Conservation (phyloP, 2,888 invertebrate species). For the Erebia epiphron region DNA sequence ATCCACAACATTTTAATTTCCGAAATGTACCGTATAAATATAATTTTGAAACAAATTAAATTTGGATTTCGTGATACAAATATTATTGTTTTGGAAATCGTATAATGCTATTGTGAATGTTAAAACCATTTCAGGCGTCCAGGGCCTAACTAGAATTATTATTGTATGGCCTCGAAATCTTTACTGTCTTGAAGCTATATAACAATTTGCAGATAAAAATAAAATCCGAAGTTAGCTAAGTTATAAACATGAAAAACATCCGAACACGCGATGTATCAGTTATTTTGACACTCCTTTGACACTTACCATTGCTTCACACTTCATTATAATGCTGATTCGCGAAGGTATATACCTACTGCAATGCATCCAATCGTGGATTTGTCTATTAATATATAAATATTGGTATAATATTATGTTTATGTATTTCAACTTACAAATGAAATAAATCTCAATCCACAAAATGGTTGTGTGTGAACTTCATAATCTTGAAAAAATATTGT, state of each 20-base stretch:
- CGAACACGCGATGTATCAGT: constrained; percentile 67
- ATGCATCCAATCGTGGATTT: constrained; percentile 67
- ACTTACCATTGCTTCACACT: constrained; percentile 68
- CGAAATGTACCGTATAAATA: neutral
- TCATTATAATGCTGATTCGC: constrained; percentile 59
- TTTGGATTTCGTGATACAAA: neutral
- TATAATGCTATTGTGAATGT: neutral
- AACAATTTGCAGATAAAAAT: constrained; percentile 30
- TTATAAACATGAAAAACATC: constrained; percentile 47
- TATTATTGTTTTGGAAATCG: neutral
- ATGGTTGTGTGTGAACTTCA: neutral
- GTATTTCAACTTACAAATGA: constrained; percentile 17
- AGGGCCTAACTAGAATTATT: neutral
- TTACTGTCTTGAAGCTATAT: constrained; percentile 7
- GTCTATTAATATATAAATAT: constrained; percentile 36
- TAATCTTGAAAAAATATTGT: constrained; percentile 6
- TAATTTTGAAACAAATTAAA: neutral
- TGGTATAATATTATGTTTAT: neutral
- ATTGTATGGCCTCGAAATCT: constrained; percentile 2
- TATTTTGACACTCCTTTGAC: constrained; percentile 72
- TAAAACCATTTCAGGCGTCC: neutral
- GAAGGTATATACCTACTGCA: constrained; percentile 62
- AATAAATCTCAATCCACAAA: neutral
- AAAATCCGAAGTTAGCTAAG: constrained; percentile 30
- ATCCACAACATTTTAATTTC: neutral